Evolutionary conservation across 1,140 invertebrate genomes (phyloP), one percentile per base, ranked within the genome.

Genomic region (Zophobas morio): DNA sequence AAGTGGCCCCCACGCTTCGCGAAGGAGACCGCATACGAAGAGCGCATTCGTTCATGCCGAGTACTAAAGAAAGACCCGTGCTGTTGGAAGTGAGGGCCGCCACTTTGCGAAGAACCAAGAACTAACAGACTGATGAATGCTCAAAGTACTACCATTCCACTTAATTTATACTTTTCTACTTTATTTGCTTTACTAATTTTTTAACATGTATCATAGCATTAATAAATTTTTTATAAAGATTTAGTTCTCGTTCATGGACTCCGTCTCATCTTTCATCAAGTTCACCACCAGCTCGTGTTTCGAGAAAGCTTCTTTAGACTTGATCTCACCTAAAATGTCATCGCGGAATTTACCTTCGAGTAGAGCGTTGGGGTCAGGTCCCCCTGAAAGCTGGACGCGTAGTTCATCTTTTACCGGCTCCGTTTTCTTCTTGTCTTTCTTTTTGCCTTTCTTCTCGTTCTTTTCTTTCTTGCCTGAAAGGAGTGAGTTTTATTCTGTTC

Each of bases 41-140:
- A 76, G 88, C 89, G 0, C 88, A 90, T 78, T 91, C 90, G 34
- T 91, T 91, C 82, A 89, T 91, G 83, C 89, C 90, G 0, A 88
- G 88, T 20, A 90, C 89, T 1, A 88, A 88, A 81, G 88, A 90
- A 78, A 83, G 86, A 76, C 87, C 86, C 37, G 76, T 85, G 20
- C 34, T 84, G 1, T 40, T 86, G 54, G 83, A 85, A 74, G 81
- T 86, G 4, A 70, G 84, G 66, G 54, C 84, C 6, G 70, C 83
- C 8, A 85, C 84, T 1, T 78, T 85, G 49, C 76, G 79, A 75
- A 35, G 79, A 4, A 2, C 72, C 39, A 74, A 74, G 33, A 57
- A 74, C 39, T 74, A 40, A 70, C 6, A 33, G 35, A 74, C 51
- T 74, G 54, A 46, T 33, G n/a, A 66, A 66, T 63, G 57, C 57